phyloP scores from a whole-genome alignment of 2,888 invertebrate species.

The Blomia tropicalis region DNA sequence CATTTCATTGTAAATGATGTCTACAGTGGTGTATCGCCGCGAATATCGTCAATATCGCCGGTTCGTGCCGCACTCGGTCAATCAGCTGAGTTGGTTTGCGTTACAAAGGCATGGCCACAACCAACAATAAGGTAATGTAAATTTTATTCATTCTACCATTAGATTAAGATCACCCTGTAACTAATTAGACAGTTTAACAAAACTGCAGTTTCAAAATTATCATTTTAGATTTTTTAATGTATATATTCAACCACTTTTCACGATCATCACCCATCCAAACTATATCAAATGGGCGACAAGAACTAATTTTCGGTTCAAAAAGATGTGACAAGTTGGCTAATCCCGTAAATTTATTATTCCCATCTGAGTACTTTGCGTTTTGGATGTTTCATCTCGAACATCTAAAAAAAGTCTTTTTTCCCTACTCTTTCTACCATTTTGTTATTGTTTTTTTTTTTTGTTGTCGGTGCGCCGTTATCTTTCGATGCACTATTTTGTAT shows the following conservation, averaged over 20 bases:
- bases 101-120: conserved; percentile 35
- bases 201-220: too few species aligned
- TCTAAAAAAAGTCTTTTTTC: too few species aligned
- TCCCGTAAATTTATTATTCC: not conserved
- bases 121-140: conserved; percentile 34
- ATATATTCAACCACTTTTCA: too few species aligned
- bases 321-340: not conserved
- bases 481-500: too few species aligned
- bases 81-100: conserved; percentile 35
- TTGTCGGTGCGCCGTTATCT: too few species aligned
- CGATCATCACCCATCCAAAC: too few species aligned
- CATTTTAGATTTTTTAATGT: too few species aligned
- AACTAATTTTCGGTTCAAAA: not conserved
- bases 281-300: too few species aligned
- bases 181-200: too few species aligned
- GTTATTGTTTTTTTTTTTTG: too few species aligned
- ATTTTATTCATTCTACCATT: not conserved
- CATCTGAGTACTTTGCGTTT: not conserved
- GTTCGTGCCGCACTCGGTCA: conserved; percentile 30
- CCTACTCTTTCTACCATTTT: not conserved
- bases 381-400: not conserved
- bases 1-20: conserved; percentile 28
- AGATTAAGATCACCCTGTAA: not conserved
- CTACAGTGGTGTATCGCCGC: conserved; percentile 17
- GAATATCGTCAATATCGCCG: conserved; percentile 22